Base-by-base conservation (phyloP, 2,797 vertebrate genomes). In the Adrianichthys oophorus region DNA sequence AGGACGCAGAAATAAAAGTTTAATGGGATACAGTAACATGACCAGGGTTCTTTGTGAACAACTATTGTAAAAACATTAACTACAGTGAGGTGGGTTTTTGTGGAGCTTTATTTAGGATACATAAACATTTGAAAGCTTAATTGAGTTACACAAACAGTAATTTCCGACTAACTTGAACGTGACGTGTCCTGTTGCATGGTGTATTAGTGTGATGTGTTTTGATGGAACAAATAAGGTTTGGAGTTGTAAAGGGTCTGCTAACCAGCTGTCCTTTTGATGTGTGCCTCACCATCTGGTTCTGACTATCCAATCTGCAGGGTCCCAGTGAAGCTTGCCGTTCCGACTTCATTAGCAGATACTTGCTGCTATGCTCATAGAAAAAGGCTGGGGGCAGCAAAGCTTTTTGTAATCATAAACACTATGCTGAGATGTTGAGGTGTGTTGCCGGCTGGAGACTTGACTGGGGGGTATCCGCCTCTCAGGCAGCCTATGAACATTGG, bases 331-430 rank as follows among this genome's bases (percentile, higher is more conserved):
- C 49, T 65, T 54, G 52, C 44, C 47, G 60, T 45, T 5, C 59
- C 69, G 67, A 65, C 41, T 70, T 76, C 65, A 57, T 48, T 72
- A 54, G 58, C 59, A 61, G 70, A 59, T 57, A 17, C 65, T 68
- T 32, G 65, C 74, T 89, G 86, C 77, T 72, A 74, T 88, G 53
- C 77, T 76, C 65, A 70, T 68, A 78, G 42, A 50, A 26, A 83
- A 75, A 87, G 80, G 78, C 72, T 85, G 92, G 81, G 87, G 90
- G 89, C 90, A 90, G 86, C 83, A 90, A 67, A 84, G 65, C 56
- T 77, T 86, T 82, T 79, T 87, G 74, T 86, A 76, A 75, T 81
- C 70, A 24, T 66, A 75, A 75, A 74, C 71, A 52, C 52, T 68
- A 56, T 56, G 72, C 68, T 62, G 65, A 59, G 77, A 65, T 43